These are phyloP conservation scores for Rhopalosiphum nymphaeae DNA, from an alignment of 2,888 invertebrate genomes.

Conservation along the genomic window DNA sequence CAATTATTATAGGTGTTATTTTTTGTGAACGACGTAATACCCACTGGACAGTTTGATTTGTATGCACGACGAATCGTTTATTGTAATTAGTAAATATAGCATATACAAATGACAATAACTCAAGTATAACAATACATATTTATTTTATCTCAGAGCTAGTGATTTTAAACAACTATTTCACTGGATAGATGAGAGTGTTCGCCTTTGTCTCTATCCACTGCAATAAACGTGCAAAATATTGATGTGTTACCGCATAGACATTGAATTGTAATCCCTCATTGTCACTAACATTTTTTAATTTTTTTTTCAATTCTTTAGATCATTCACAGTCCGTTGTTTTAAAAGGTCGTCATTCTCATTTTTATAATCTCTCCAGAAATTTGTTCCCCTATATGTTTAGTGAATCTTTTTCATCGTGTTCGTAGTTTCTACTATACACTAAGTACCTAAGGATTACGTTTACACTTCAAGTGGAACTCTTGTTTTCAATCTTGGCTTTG, in stretches of 20 bases:
- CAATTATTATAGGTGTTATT: neutral
- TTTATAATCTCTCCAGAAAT: neutral
- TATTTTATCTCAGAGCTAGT: neutral
- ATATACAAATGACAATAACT: neutral
- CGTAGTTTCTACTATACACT: neutral
- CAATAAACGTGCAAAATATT: neutral
- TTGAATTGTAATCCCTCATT: neutral
- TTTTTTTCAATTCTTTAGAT: neutral
- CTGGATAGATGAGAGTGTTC: neutral
- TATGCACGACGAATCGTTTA: neutral
- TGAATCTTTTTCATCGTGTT: constrained; percentile 4
- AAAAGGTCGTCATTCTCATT: neutral
- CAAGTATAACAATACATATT: neutral
- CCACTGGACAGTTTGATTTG: neutral
- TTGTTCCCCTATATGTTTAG: neutral
- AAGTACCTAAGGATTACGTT: neutral
- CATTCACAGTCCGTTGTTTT: neutral
- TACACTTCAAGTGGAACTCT: neutral
- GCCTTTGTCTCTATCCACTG: neutral
- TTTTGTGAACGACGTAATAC: neutral
- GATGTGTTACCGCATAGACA: neutral
- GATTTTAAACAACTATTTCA: neutral
- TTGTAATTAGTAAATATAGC: neutral
- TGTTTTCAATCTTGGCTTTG: neutral
- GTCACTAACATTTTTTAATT: neutral